These are phyloP conservation scores for Parascotia fuliginaria DNA, from an alignment of 2,888 invertebrate genomes.

Conservation along the genomic window DNA sequence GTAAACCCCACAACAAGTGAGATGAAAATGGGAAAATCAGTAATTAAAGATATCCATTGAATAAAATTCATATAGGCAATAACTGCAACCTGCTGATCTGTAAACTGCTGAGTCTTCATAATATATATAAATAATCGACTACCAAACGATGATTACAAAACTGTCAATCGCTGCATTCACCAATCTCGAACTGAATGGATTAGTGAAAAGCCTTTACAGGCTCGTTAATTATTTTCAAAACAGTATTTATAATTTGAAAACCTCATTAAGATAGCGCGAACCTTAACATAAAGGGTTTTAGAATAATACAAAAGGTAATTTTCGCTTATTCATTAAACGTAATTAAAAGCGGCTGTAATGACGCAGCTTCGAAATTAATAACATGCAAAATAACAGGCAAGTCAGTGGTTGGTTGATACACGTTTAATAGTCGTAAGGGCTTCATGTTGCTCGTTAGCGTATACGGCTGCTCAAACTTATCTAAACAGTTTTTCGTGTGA, in stretches of 20 bases:
- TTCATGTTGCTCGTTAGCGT: conserved; percentile 29
- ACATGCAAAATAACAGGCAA: conserved; percentile 59
- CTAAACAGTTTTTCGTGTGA: conserved; percentile 19
- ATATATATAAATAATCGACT: background rate
- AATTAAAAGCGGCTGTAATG: conserved; percentile 78
- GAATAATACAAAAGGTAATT: conserved; percentile 81
- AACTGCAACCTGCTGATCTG: background rate
- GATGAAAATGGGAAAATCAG: too few relatives aligned
- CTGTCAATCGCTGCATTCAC: conserved; percentile 6
- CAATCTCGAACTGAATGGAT: conserved; percentile 13
- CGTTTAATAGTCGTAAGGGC: conserved; percentile 30
- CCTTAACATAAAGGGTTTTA: conserved; percentile 71
- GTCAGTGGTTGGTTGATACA: conserved; percentile 43
- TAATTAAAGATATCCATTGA: too few relatives aligned
- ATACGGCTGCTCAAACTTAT: conserved; percentile 21
- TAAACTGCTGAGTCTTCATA: background rate
- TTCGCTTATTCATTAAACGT: conserved; percentile 84
- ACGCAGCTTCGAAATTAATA: conserved; percentile 67
- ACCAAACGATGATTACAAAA: conserved; percentile 6
- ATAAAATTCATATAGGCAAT: too few relatives aligned
- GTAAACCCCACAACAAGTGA: too few relatives aligned
- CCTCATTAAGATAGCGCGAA: conserved; percentile 79
- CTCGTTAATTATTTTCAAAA: conserved; percentile 80
- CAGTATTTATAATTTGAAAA: conserved; percentile 78
- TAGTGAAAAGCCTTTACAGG: conserved; percentile 25